Base-by-base conservation (phyloP, 2,888 invertebrate genomes). In the Carcina quercana region DNA sequence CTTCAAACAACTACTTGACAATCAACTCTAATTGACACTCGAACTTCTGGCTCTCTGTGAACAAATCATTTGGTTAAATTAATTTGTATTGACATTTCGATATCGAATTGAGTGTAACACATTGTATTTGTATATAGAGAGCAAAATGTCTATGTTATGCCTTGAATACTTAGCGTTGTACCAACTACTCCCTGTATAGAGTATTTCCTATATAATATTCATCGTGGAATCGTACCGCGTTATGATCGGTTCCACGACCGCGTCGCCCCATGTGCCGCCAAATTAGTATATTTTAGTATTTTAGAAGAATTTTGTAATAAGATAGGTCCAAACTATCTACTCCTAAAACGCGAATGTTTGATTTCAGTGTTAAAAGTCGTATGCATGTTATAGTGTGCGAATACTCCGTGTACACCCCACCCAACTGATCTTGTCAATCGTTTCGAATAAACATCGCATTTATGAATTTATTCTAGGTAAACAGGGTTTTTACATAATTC, bases 401-500 rank as follows among this genome's bases (percentile, higher is more conserved):
- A 10, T 25, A 25, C 25, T 11, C n/a, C 12, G 11, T 32, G 37
- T 38, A 32, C 25, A 34, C 35, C 30, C 30, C 39, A 40, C 33
- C 25, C 27, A 26, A 34, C 30, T 20, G 26, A 30, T 34, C 30
- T 38, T 40, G 34, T 37, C 27, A 41, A 24, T 21, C 13, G 5
- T 30, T 34, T 25, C 19, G 15, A 21, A 13, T 21, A 13, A 13
- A 10, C 20, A 34, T 22, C 35, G 40, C 47, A 45, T 50, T 46
- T 47, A 43, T 40, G 34, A 34, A 35, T 33, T 40, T 42, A 31
- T 41, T 45, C 26, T 48, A 59, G 78, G 76, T 64, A 65, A 70
- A 73, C 78, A 78, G 78, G 78, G 78, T 76, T 64, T 57, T 52
- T 59, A 55, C 49, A 48, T 47, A 37, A 47, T 49, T 64, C 46